phyloP scores from a whole-genome alignment of 2,888 invertebrate genomes.

The Cryptus armator region DNA sequence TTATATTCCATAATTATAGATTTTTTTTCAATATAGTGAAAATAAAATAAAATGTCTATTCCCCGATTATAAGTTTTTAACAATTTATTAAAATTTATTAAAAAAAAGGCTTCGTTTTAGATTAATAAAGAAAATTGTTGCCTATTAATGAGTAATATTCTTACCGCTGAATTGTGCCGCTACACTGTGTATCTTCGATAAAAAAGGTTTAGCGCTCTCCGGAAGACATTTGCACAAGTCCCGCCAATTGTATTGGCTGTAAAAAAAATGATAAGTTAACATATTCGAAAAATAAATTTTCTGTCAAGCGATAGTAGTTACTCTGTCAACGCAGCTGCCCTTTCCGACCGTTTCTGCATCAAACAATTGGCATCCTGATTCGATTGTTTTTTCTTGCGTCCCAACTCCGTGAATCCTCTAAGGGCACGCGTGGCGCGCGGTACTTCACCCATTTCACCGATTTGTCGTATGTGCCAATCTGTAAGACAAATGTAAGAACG shows the following conservation, averaged over 20 bases:
- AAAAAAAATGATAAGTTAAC: conserved; percentile 63
- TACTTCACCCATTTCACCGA: conserved; percentile 83
- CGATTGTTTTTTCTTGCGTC: conserved; percentile 80
- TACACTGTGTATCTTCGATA: conserved; percentile 83
- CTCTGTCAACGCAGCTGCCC: conserved; percentile 80
- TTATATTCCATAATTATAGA: no score
- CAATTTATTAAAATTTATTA: no score
- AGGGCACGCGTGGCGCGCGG: conserved; percentile 90
- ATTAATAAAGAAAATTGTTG: conserved; percentile 17
- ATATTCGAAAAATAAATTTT: not conserved
- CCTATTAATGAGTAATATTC: conserved; percentile 44
- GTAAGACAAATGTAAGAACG: not conserved
- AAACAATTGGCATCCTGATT: conserved; percentile 81
- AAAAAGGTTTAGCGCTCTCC: conserved; percentile 81
- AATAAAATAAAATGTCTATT: no score
- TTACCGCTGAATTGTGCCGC: conserved; percentile 77
- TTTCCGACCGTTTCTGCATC: conserved; percentile 81
- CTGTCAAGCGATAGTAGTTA: conserved; percentile 48
- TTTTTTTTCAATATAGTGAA: no score
- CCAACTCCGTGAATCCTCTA: conserved; percentile 88
- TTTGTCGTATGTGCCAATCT: conserved; percentile 13
- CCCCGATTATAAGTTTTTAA: no score
- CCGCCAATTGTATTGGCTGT: conserved; percentile 86
- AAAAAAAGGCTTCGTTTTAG: not conserved
- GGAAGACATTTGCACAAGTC: conserved; percentile 86